Conservation (phyloP, 2,113 vertebrate genomes). For the Melanerpes formicivorus region DNA sequence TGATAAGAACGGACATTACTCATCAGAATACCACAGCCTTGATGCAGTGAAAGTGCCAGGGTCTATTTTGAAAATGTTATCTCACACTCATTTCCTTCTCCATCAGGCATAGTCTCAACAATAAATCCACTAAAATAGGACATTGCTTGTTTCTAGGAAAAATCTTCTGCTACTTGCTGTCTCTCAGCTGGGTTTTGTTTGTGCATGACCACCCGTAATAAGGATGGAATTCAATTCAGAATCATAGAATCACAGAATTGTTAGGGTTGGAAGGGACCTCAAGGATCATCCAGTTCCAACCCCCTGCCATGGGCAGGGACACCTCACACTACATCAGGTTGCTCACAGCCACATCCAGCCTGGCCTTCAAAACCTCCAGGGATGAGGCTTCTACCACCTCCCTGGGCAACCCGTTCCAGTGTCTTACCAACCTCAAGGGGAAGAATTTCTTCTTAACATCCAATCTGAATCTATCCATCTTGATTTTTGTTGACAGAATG, state of each 20-base stretch:
- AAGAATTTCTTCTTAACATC: too few species aligned
- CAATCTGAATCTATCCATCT: too few species aligned
- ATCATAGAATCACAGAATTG: too few species aligned
- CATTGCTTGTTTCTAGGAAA: constrained; percentile 36
- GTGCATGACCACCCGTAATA: accelerated
- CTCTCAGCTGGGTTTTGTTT: background rate
- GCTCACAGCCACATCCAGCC: too few species aligned
- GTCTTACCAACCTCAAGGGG: too few species aligned
- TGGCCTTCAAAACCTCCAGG: too few species aligned
- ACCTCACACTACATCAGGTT: too few species aligned
- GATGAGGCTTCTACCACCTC: too few species aligned
- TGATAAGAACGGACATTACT: constrained; percentile 71
- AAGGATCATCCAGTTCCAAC: too few species aligned
- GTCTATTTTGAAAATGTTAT: constrained; percentile 78
- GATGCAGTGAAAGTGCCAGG: background rate
- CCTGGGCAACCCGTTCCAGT: too few species aligned
- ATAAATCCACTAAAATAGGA: constrained; percentile 47
- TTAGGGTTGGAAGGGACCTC: too few species aligned
- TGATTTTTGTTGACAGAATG: background rate
- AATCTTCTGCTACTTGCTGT: background rate
- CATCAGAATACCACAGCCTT: constrained; percentile 24
- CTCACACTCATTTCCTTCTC: constrained; percentile 71
- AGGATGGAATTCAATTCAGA: background rate
- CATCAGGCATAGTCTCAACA: constrained; percentile 35
- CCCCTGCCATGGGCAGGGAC: too few species aligned